Evolutionary conservation across 2,888 invertebrate species (phyloP).

Genomic region (Zelleria hepariella): DNA sequence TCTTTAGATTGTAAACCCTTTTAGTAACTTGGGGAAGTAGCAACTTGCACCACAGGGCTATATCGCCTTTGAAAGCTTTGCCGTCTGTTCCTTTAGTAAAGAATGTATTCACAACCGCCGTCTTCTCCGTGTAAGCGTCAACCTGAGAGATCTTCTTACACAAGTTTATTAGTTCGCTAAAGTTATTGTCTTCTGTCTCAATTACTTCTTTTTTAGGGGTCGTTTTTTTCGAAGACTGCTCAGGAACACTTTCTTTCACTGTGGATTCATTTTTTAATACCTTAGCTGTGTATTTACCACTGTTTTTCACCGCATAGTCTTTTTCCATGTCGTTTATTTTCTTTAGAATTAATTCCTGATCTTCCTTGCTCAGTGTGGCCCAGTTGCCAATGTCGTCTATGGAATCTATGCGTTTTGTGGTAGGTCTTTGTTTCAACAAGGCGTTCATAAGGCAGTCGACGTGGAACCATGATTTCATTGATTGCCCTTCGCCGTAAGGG

Average conservation of each 20-base stretch:
- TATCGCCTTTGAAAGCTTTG: slow-evolving; percentile 81
- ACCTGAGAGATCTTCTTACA: slow-evolving; percentile 84
- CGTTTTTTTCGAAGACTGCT: slow-evolving; percentile 9
- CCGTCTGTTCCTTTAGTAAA: slow-evolving; percentile 74
- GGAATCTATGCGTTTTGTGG: slow-evolving; percentile 85
- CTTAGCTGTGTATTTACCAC: slow-evolving; percentile 56
- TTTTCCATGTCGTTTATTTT: slow-evolving; percentile 76
- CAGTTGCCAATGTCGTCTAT: slow-evolving; percentile 86
- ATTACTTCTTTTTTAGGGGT: slow-evolving; percentile 14
- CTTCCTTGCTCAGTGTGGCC: slow-evolving; percentile 75
- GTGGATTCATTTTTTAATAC: slow-evolving; percentile 36
- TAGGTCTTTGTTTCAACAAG: slow-evolving; percentile 82
- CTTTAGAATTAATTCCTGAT: slow-evolving; percentile 75
- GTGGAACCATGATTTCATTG: slow-evolving; percentile 91
- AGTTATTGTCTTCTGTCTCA: slow-evolving; percentile 75
- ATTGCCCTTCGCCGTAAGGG: slow-evolving; percentile 79
- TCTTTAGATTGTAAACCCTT: slow-evolving; percentile 92
- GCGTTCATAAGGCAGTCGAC: slow-evolving; percentile 84
- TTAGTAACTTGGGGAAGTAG: slow-evolving; percentile 87
- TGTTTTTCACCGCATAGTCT: slow-evolving; percentile 63
- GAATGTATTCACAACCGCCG: slow-evolving; percentile 77
- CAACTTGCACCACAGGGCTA: slow-evolving; percentile 84
- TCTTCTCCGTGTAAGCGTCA: slow-evolving; percentile 87
- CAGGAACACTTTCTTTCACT: slow-evolving; percentile 13
- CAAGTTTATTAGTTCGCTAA: slow-evolving; percentile 82